A percentile compares a stretch with the other conserved stretches of the same genome.
phyloP scores from a whole-genome alignment of 2,888 invertebrate species.

The Caenorhabditis parvicauda region DNA sequence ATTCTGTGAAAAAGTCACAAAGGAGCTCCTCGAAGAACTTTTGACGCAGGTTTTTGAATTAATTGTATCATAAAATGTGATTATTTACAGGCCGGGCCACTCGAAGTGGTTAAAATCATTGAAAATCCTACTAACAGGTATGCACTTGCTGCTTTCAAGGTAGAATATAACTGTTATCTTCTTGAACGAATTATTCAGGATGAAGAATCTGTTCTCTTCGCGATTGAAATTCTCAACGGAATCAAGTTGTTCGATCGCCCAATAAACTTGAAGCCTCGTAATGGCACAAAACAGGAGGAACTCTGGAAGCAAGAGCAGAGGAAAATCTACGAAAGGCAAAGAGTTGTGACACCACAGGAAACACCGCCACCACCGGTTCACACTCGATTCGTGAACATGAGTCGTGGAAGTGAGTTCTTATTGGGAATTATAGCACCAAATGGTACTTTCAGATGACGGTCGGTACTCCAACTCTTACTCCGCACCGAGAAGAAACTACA shows the following conservation, averaged over 20 bases:
- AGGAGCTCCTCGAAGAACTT: constrained; percentile 46
- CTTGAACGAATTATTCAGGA: constrained; percentile 15
- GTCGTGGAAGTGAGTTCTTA: too few relatives aligned
- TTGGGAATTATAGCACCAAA: too few relatives aligned
- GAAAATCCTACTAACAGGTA: constrained; percentile 18
- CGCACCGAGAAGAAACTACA: too few relatives aligned
- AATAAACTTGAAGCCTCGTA: constrained; percentile 41
- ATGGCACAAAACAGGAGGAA: constrained; percentile 25
- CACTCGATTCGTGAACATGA: too few relatives aligned
- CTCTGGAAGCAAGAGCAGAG: not conserved
- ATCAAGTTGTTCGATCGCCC: constrained; percentile 27
- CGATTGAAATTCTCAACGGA: constrained; percentile 44
- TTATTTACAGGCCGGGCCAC: constrained; percentile 34
- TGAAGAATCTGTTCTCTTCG: constrained; percentile 44
- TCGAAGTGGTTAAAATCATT: constrained; percentile 26
- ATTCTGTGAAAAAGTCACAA: constrained; percentile 25
- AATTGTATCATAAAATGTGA: not conserved
- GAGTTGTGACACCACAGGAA: too few relatives aligned
- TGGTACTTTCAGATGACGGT: too few relatives aligned
- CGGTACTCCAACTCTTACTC: too few relatives aligned
- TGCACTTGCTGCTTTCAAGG: constrained; percentile 47
- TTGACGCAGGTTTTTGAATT: constrained; percentile 38
- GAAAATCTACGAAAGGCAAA: constrained; percentile 11
- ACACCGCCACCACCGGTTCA: too few relatives aligned
- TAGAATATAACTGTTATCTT: not conserved